Evolutionary conservation across 2,797 vertebrate genomes (phyloP).

Genomic region (Menidia menidia): DNA sequence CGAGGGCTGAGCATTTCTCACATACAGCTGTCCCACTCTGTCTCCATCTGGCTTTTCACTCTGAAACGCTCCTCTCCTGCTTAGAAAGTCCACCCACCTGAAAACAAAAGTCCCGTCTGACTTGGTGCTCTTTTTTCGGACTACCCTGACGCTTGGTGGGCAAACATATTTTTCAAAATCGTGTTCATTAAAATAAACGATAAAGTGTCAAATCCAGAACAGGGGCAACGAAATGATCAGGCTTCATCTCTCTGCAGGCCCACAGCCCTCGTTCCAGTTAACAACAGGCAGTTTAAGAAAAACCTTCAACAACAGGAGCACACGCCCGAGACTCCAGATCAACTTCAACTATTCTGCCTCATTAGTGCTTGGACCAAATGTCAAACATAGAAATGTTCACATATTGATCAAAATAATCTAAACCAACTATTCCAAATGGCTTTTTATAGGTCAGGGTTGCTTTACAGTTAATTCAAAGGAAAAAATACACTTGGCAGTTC

Average conservation of each 20-base stretch:
- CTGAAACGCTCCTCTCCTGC: constrained; percentile 10
- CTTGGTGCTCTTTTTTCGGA: not conserved
- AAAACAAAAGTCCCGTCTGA: not conserved
- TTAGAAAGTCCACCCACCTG: constrained; percentile 13
- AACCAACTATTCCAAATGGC: too few species aligned
- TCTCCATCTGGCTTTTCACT: constrained; percentile 32
- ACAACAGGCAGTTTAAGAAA: too few species aligned
- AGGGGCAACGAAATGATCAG: not conserved
- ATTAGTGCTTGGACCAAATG: too few species aligned
- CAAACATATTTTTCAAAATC: not conserved
- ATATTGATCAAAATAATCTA: too few species aligned
- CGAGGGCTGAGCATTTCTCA: constrained; percentile 65
- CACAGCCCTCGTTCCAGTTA: not conserved
- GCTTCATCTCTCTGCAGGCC: not conserved
- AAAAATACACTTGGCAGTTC: too few species aligned
- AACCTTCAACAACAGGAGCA: too few species aligned
- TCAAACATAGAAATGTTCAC: too few species aligned
- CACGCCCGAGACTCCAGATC: too few species aligned
- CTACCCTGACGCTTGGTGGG: not conserved
- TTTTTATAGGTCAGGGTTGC: too few species aligned
- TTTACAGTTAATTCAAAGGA: too few species aligned
- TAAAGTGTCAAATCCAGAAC: not conserved
- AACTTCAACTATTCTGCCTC: too few species aligned
- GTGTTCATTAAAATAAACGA: constrained; percentile 1
- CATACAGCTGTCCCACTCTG: constrained; percentile 65